Conservation (phyloP, 2,113 vertebrate genomes). For the Daboia siamensis region DNA sequence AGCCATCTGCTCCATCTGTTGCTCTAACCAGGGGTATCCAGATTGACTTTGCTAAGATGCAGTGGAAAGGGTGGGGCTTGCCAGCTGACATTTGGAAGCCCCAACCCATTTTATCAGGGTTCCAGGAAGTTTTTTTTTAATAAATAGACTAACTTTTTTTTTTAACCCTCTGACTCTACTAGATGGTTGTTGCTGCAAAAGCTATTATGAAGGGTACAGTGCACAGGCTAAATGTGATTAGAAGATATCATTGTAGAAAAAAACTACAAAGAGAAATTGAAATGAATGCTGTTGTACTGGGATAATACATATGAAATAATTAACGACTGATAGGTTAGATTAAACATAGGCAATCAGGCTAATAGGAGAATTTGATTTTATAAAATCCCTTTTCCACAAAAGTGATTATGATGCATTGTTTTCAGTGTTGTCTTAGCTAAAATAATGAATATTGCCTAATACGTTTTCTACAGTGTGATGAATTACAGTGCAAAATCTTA, state of each 20-base stretch:
- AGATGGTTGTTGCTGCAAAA: neutral
- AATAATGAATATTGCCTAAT: conserved; percentile 61
- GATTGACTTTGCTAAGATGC: neutral
- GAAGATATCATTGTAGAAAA: neutral
- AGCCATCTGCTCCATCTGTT: neutral
- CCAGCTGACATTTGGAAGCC: neutral
- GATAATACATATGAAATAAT: conserved; percentile 54
- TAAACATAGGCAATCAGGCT: conserved; percentile 60
- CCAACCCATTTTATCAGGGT: neutral
- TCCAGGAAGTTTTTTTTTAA: neutral
- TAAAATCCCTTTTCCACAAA: conserved; percentile 55
- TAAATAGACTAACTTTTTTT: neutral
- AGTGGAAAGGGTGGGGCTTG: neutral
- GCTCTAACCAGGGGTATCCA: neutral
- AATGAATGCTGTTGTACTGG: conserved; percentile 36
- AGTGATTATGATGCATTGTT: conserved; percentile 34
- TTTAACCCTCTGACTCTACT: neutral
- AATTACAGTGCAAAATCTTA: conserved; percentile 60
- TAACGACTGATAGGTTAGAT: conserved; percentile 60
- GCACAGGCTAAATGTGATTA: neutral
- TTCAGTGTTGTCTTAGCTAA: conserved; percentile 62
- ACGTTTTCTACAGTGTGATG: conserved; percentile 57
- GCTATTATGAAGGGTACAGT: neutral
- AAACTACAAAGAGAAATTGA: conserved; percentile 22
- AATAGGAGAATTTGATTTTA: conserved; percentile 46